Percentiles rank a stretch among this genome's conserved stretches.
These are phyloP conservation scores for Percopsis transmontana DNA, from an alignment of 2,113 vertebrate species.

Conservation along the genomic window DNA sequence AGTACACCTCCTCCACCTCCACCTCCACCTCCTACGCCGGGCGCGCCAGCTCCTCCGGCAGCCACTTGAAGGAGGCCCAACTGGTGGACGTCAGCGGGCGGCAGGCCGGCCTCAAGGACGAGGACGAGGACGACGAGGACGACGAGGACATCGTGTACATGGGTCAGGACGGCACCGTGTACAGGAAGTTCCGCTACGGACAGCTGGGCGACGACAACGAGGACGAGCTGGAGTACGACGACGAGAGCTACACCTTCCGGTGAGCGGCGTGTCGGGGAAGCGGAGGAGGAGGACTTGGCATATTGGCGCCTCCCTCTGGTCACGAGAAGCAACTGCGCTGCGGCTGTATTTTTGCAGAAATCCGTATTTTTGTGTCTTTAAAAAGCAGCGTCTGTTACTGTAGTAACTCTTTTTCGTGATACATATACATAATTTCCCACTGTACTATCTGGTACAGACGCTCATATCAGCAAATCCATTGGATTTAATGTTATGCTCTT, in stretches of 20 bases:
- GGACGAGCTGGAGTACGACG: slow-evolving; percentile 93
- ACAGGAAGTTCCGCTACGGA: slow-evolving; percentile 92
- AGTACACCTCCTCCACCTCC: slow-evolving; percentile 59
- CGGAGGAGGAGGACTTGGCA: not conserved
- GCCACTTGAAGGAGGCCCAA: slow-evolving; percentile 79
- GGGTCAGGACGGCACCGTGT: slow-evolving; percentile 93
- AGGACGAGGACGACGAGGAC: slow-evolving; percentile 79
- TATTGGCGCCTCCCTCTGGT: not conserved
- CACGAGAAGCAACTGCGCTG: no score
- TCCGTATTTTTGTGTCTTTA: no score
- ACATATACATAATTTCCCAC: not conserved
- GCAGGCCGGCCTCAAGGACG: slow-evolving; percentile 50
- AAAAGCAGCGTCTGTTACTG: not conserved
- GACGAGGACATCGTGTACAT: slow-evolving; percentile 96
- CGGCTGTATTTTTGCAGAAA: no score
- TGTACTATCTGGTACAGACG: no score
- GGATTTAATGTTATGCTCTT: no score
- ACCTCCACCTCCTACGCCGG: slow-evolving; percentile 49
- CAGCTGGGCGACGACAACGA: slow-evolving; percentile 85
- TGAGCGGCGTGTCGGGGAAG: slow-evolving; percentile 55
- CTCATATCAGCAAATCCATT: no score
- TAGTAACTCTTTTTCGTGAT: not conserved
- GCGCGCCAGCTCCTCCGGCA: slow-evolving; percentile 65
- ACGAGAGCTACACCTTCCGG: slow-evolving; percentile 92
- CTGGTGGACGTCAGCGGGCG: slow-evolving; percentile 82